Evolutionary conservation across 2,797 vertebrate genomes (phyloP).

Genomic region (Clarias platycephalus): DNA sequence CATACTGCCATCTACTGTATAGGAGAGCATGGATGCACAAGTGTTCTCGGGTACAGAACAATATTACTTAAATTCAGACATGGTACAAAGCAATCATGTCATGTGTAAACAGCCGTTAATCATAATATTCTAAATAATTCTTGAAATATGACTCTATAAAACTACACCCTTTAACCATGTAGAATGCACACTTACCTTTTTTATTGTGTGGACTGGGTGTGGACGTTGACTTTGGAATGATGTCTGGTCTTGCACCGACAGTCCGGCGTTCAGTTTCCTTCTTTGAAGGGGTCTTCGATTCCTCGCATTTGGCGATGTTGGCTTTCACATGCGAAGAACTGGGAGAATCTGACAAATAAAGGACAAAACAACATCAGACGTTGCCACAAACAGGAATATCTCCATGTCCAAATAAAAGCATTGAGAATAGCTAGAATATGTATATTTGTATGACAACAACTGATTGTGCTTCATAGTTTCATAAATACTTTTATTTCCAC

Average conservation of each 20-base stretch:
- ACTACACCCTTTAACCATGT: neutral
- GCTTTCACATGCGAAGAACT: constrained; percentile 54
- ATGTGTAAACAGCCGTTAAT: neutral
- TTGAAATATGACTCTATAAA: neutral
- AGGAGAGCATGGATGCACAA: too few species aligned
- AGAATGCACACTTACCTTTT: constrained; percentile 63
- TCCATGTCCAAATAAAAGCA: neutral
- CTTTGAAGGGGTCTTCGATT: constrained; percentile 63
- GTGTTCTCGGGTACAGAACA: too few species aligned
- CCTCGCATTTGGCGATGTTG: constrained; percentile 61
- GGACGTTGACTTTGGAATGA: constrained; percentile 60
- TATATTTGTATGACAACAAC: neutral
- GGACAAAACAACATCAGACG: constrained; percentile 26
- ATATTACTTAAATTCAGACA: too few species aligned
- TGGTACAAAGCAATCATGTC: too few species aligned
- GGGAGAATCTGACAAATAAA: constrained; percentile 56
- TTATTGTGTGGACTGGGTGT: constrained; percentile 66
- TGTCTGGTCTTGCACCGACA: constrained; percentile 61
- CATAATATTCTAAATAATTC: neutral
- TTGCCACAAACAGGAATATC: neutral
- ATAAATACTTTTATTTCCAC: neutral
- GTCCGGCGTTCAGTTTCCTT: constrained; percentile 56
- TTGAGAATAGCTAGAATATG: neutral
- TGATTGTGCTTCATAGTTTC: neutral
- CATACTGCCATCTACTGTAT: too few species aligned